Conservation (phyloP, 2,113 vertebrate genomes). For the Microcebus tavaratra region DNA sequence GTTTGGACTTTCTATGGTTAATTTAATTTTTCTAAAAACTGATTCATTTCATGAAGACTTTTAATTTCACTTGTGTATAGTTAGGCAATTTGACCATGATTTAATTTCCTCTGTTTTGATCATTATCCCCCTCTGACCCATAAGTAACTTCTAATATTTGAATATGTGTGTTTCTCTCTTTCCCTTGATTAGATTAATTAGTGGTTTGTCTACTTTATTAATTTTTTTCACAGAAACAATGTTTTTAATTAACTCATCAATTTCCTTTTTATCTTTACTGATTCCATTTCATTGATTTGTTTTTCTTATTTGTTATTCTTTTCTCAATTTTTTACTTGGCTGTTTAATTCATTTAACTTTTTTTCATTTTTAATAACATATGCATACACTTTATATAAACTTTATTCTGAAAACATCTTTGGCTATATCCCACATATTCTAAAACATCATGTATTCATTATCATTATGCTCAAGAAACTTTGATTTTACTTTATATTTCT, state of each 20-base stretch:
- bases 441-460: not conserved
- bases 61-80: constrained; percentile 29
- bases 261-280: not conserved
- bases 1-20: not conserved
- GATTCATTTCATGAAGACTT: constrained; percentile 35
- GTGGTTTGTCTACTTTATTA: not conserved
- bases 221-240: not conserved
- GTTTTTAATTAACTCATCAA: constrained; percentile 11
- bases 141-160: not conserved
- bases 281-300: not conserved
- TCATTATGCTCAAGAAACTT: not conserved
- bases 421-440: not conserved
- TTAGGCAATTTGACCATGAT: not conserved
- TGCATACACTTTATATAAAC: not conserved
- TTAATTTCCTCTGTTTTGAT: constrained; percentile 6
- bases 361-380: not conserved
- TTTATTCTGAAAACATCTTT: not conserved
- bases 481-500: not conserved
- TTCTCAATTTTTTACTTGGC: not conserved
- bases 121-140: not conserved
- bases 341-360: not conserved
- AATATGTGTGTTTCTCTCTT: not conserved
- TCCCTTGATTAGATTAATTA: not conserved
- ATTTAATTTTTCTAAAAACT: constrained; percentile 15
- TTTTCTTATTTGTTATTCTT: not conserved